phyloP scores from a whole-genome alignment of 2,797 vertebrate species.

The Tachyglossus aculeatus region DNA sequence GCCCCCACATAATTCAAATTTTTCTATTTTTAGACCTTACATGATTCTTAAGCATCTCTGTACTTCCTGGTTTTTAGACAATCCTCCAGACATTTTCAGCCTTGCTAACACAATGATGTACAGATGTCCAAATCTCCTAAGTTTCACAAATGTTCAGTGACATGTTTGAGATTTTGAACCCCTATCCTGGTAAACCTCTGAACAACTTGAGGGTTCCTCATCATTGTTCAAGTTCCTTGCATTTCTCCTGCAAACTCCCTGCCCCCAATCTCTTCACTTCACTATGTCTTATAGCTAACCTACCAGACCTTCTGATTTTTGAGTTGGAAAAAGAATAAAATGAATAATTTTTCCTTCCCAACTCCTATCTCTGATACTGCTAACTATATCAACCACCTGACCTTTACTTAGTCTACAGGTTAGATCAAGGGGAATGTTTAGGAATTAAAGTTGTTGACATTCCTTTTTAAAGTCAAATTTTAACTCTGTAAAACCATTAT shows the following conservation, averaged over 20 bases:
- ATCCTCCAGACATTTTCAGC: background rate
- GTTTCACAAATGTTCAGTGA: background rate
- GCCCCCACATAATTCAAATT: too few species aligned
- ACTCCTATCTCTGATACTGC: slow-evolving; percentile 11
- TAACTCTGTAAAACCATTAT: slow-evolving; percentile 29
- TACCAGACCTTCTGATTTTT: background rate
- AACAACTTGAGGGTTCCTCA: background rate
- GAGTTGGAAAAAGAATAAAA: slow-evolving; percentile 22
- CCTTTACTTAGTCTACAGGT: slow-evolving; percentile 24
- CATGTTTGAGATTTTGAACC: slow-evolving; percentile 2
- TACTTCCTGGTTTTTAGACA: too few species aligned
- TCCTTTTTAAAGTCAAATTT: slow-evolving; percentile 35
- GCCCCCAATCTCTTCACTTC: background rate
- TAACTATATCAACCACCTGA: slow-evolving; percentile 27
- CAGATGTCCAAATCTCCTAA: background rate
- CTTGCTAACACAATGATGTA: background rate
- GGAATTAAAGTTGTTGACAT: slow-evolving; percentile 29
- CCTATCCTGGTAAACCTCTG: background rate
- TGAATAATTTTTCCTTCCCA: slow-evolving; percentile 14
- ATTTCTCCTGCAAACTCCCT: background rate
- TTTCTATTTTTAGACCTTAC: too few species aligned
- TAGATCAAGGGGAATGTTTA: slow-evolving; percentile 13
- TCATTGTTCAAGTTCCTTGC: background rate
- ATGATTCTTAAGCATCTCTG: too few species aligned
- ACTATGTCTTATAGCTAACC: background rate